phyloP scores from a whole-genome alignment of 2,797 vertebrate species.

The Lithobates pipiens region DNA sequence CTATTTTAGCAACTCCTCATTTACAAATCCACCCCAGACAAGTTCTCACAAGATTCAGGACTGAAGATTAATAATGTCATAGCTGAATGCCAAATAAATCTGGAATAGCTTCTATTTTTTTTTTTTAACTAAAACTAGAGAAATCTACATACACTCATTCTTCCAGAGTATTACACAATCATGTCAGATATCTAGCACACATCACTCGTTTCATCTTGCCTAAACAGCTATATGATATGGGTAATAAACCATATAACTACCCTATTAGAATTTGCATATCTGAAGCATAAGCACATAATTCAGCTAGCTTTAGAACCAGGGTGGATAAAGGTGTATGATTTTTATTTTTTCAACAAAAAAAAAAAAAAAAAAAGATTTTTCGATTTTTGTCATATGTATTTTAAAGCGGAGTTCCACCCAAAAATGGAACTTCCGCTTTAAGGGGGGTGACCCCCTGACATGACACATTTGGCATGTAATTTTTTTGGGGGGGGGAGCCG shows the following conservation, averaged over 20 bases:
- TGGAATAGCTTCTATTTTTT: slow-evolving; percentile 7
- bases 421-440: too few species aligned
- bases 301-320: neutral
- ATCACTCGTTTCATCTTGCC: neutral
- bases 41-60: slow-evolving; percentile 39
- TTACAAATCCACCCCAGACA: neutral
- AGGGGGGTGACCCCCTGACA: too few species aligned
- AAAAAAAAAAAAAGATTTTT: too few species aligned
- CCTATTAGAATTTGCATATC: neutral
- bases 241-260: neutral
- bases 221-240: neutral
- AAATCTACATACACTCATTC: neutral
- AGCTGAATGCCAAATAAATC: slow-evolving; percentile 24
- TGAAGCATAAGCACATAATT: neutral
- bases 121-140: neutral
- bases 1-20: neutral
- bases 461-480: too few species aligned
- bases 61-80: slow-evolving; percentile 29
- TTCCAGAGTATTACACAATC: neutral
- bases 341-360: too few species aligned
- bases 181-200: neutral
- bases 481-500: too few species aligned
- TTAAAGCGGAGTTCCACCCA: too few species aligned
- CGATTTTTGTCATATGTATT: too few species aligned
- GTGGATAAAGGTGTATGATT: too few species aligned